A percentile compares a stretch with the other conserved stretches of the same genome.
Evolutionary conservation across 2,797 vertebrate species (phyloP).

Genomic region (Myotis vivesi): DNA sequence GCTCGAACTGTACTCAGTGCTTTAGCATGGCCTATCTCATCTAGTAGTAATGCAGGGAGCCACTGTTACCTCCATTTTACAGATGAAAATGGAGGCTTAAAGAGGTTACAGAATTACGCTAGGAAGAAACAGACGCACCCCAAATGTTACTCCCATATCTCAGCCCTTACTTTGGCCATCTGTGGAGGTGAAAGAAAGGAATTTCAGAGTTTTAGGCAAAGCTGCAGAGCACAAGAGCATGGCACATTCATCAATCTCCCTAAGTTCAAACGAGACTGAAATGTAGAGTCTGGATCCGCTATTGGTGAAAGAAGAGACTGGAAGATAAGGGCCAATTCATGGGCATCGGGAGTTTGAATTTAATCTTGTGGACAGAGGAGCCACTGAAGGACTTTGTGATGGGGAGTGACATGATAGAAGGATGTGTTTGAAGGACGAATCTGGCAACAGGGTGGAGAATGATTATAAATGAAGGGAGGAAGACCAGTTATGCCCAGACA

Average conservation of each 20-base stretch:
- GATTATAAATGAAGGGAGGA: not conserved
- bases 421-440: not conserved
- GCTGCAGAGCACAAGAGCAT: not conserved
- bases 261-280: not conserved
- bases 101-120: not conserved
- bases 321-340: not conserved
- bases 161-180: not conserved
- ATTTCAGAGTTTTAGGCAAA: not conserved
- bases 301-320: not conserved
- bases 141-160: not conserved
- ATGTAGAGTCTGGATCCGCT: not conserved
- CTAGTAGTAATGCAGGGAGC: not conserved
- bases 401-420: not conserved
- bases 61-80: not conserved
- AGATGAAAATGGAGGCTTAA: not conserved
- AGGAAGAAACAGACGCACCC: not conserved
- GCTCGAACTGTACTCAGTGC: not conserved
- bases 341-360: not conserved
- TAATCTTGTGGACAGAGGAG: not conserved
- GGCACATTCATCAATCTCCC: not conserved
- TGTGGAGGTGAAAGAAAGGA: not conserved
- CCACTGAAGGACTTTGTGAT: not conserved
- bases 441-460: not conserved
- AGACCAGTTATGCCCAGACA: not conserved
- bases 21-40: not conserved